A percentile compares a stretch with the other conserved stretches of the same genome.
phyloP scores from a whole-genome alignment of 2,888 invertebrate genomes.

The Pherbina coryleti region DNA sequence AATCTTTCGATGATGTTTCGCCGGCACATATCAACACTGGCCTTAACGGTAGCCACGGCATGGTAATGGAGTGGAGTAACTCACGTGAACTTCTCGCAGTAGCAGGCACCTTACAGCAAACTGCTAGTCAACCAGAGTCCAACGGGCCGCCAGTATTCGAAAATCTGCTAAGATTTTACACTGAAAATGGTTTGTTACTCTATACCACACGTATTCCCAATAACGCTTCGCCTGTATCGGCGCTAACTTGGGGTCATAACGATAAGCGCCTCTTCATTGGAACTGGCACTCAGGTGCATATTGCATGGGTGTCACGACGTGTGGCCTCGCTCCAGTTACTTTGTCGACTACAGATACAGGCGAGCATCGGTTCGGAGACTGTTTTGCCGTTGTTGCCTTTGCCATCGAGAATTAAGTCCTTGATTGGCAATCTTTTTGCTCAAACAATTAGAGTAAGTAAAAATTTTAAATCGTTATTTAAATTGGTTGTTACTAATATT shows the following conservation, averaged over 20 bases:
- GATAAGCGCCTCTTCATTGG: constrained; percentile 95
- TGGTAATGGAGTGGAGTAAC: constrained; percentile 97
- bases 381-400: constrained; percentile 85
- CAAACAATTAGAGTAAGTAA: constrained; percentile 92
- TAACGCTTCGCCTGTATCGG: constrained; percentile 84
- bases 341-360: constrained; percentile 85
- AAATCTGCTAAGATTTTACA: constrained; percentile 92
- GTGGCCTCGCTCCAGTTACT: constrained; percentile 92
- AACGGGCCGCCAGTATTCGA: constrained; percentile 74
- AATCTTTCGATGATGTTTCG: constrained; percentile 93
- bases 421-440: constrained; percentile 88
- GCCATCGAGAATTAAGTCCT: constrained; percentile 87
- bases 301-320: constrained; percentile 92
- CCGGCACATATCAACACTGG: constrained; percentile 86
- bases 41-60: constrained; percentile 79
- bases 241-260: constrained; percentile 98
- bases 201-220: constrained; percentile 85
- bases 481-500: neutral
- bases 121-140: constrained; percentile 59
- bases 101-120: constrained; percentile 78
- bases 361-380: constrained; percentile 80
- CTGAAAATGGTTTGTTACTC: constrained; percentile 84
- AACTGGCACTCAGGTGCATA: constrained; percentile 90
- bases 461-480: too few relatives aligned
- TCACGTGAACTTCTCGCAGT: constrained; percentile 92